Evolutionary conservation across 2,888 invertebrate species (phyloP).

Genomic region (Mesoligia furuncula): DNA sequence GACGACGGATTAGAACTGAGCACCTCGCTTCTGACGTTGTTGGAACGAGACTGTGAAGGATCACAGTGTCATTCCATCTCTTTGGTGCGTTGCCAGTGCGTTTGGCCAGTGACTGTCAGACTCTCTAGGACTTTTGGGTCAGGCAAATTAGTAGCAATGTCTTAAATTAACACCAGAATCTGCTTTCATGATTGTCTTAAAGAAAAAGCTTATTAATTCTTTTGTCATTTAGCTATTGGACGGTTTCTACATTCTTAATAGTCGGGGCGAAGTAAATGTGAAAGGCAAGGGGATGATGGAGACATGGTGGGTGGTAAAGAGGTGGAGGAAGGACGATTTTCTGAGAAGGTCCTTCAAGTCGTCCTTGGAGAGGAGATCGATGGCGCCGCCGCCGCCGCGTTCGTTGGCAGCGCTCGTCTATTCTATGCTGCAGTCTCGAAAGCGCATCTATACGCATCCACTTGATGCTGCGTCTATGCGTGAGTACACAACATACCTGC

Average conservation of each 20-base stretch:
- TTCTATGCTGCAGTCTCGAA: constrained; percentile 95
- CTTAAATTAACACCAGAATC: neutral
- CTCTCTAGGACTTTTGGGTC: neutral
- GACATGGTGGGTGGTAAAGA: constrained; percentile 95
- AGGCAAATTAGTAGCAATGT: neutral
- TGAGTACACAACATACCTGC: constrained; percentile 61
- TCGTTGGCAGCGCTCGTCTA: constrained; percentile 96
- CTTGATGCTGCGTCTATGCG: constrained; percentile 73
- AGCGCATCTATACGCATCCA: constrained; percentile 90
- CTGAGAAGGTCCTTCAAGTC: too few relatives aligned
- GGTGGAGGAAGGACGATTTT: too few relatives aligned
- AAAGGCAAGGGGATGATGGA: constrained; percentile 99
- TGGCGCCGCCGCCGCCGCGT: constrained; percentile 92
- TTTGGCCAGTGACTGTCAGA: neutral
- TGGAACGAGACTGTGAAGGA: neutral
- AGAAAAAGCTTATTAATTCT: neutral
- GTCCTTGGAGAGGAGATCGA: too few relatives aligned
- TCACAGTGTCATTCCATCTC: neutral
- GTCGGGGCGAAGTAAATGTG: constrained; percentile 96
- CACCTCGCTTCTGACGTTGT: neutral
- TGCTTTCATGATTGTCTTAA: neutral
- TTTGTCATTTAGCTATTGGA: constrained; percentile 92
- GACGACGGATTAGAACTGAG: neutral
- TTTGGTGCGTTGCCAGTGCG: neutral
- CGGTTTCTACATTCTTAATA: constrained; percentile 93